A percentile compares a stretch with the other conserved stretches of the same genome.
phyloP scores from a whole-genome alignment of 2,888 invertebrate genomes.

The Epinotia brunnichana region DNA sequence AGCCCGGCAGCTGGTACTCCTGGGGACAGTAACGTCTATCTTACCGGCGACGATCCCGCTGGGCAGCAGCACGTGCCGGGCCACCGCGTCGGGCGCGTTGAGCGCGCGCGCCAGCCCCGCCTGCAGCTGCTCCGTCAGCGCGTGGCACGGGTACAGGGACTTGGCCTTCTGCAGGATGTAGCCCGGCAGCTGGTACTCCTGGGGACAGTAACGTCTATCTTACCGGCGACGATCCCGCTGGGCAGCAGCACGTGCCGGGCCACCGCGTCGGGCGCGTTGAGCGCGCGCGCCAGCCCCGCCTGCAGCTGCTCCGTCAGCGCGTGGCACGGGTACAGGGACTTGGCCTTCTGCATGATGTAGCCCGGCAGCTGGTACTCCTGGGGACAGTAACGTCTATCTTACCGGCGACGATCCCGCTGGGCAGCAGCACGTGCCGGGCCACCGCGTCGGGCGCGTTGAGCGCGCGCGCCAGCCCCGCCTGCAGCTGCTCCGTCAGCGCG shows the following conservation, averaged over 20 bases:
- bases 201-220: slow-evolving; percentile 39
- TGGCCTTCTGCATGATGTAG: slow-evolving; percentile 66
- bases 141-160: slow-evolving; percentile 60
- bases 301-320: slow-evolving; percentile 71
- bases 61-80: too few relatives aligned
- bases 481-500: too few relatives aligned
- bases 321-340: slow-evolving; percentile 61
- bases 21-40: too few relatives aligned
- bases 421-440: too few relatives aligned
- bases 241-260: slow-evolving; percentile 80
- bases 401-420: too few relatives aligned
- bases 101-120: slow-evolving; percentile 79
- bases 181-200: slow-evolving; percentile 60
- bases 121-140: slow-evolving; percentile 72
- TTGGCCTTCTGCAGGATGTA: slow-evolving; percentile 67
- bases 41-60: too few relatives aligned
- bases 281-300: slow-evolving; percentile 75
- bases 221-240: slow-evolving; percentile 83
- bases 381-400: background rate
- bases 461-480: too few relatives aligned
- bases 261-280: slow-evolving; percentile 84
- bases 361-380: slow-evolving; percentile 66
- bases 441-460: too few relatives aligned
- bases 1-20: too few relatives aligned
- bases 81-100: slow-evolving; percentile 69